Conservation (phyloP, 2,113 vertebrate genomes). For the Dromaius novaehollandiae region DNA sequence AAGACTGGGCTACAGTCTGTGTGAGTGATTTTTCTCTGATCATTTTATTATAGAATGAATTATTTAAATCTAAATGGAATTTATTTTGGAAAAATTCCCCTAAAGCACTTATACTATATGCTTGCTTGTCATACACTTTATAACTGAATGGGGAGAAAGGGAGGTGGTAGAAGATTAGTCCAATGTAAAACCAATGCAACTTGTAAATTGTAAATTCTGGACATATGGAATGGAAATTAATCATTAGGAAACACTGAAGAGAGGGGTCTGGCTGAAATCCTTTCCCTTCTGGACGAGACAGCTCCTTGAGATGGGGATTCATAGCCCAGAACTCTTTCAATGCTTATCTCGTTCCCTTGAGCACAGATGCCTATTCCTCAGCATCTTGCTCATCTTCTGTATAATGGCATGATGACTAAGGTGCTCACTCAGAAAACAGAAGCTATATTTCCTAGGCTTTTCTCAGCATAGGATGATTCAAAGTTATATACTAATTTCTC, state of each 20-base stretch:
- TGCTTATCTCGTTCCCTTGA: neutral
- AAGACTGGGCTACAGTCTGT: neutral
- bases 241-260: neutral
- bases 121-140: neutral
- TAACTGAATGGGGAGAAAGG: neutral
- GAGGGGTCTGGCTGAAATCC: neutral
- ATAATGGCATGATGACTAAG: neutral
- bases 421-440: neutral
- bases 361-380: neutral
- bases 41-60: neutral
- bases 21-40: neutral
- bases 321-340: neutral
- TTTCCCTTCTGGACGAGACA: neutral
- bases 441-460: neutral
- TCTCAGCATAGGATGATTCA: neutral
- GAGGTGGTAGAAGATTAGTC: neutral
- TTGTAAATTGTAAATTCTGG: no score
- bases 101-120: neutral
- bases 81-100: neutral
- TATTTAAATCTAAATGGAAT: neutral
- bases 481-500: neutral
- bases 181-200: neutral
- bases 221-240: neutral
- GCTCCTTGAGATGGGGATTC: neutral
- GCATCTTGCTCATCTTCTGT: neutral